Conservation (phyloP, 2,797 vertebrate species). For the Enteromius thamalakanensis region DNA sequence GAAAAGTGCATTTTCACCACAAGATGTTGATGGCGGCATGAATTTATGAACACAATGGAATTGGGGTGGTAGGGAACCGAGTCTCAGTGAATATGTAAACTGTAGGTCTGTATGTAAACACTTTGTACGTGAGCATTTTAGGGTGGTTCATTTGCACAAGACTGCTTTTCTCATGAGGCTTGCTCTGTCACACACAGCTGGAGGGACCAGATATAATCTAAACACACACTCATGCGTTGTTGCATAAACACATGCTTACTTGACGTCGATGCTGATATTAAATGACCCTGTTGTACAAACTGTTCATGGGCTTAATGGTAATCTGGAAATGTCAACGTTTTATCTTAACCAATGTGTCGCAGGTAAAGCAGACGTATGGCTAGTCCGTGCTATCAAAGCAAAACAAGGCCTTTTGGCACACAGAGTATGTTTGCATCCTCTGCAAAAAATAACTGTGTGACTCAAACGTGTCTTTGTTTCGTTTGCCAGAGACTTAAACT, state of each 20-base stretch:
- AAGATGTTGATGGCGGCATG: conserved; percentile 53
- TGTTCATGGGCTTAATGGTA: conserved; percentile 55
- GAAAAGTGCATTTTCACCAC: conserved; percentile 27
- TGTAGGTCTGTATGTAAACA: conserved; percentile 30
- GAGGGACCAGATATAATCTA: conserved; percentile 61
- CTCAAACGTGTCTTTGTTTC: conserved; percentile 49
- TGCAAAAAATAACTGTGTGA: conserved; percentile 60
- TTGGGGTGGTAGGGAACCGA: conserved; percentile 52
- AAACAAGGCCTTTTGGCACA: conserved; percentile 68
- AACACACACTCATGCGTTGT: conserved; percentile 69
- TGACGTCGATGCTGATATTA: conserved; percentile 30
- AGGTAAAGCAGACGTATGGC: conserved; percentile 59
- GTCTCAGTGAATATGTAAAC: conserved; percentile 18
- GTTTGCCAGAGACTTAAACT: conserved; percentile 47
- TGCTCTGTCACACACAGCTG: conserved; percentile 68
- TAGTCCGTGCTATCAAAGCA: conserved; percentile 47
- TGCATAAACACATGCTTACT: conserved; percentile 62
- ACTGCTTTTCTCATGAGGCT: conserved; percentile 46
- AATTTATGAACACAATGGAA: conserved; percentile 61
- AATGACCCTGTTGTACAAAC: conserved; percentile 3
- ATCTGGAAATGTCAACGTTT: conserved; percentile 71
- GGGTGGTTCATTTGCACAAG: conserved; percentile 64
- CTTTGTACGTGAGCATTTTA: conserved; percentile 56
- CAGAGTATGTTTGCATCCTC: conserved; percentile 66
- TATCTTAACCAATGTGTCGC: conserved; percentile 67